Base-by-base conservation (phyloP, 2,888 invertebrate genomes). In the Erebia palarica region DNA sequence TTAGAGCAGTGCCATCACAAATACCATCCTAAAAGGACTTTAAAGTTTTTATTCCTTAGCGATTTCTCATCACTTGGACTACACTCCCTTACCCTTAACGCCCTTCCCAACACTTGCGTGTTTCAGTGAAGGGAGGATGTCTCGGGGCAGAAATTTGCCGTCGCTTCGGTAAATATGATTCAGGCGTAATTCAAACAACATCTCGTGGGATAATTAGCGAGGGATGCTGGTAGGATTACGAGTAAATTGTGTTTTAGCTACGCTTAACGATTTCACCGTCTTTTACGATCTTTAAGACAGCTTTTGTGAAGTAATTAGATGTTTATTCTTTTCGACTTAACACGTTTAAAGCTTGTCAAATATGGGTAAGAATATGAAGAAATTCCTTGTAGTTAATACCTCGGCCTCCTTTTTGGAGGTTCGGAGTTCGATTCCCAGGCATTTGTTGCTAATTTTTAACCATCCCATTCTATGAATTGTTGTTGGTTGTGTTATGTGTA, bases 191-290 rank as follows among this genome's bases (percentile, higher is more conserved):
- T 18, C 55, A 9, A 16, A 10, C 27, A 58, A 13, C 57, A 27
- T 27, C 68, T 75, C 73, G 57, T 61, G 71, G 74, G 73, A 74
- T 78, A 78, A 80, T 81, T 79, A 79, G 47, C 59, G 57, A 8
- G 21, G 44, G 55, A 27, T n/a, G 44, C 11, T 65, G 49, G 65
- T 70, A 55, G 14, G 16, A 42, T 42, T 16, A 71, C 47, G 13
- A 61, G 42, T 55, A 55, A 73, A 68, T 55, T 73, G 65, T 70
- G 36, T 68, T 70, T 64, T 10, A 55, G 11, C 47, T 47, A 13
- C 36, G 65, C 16, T 16, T 42, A 61, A 61, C 44, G 61, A 11
- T 44, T 16, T 47, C 11, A 10, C 13, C 61, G 2, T 14, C 65
- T 55, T 57, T 65, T 61, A 16, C 61, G 16, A 16, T 61, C 16